Evolutionary conservation across 2,888 invertebrate species (phyloP).

Genomic region (Pheosia gnoma): DNA sequence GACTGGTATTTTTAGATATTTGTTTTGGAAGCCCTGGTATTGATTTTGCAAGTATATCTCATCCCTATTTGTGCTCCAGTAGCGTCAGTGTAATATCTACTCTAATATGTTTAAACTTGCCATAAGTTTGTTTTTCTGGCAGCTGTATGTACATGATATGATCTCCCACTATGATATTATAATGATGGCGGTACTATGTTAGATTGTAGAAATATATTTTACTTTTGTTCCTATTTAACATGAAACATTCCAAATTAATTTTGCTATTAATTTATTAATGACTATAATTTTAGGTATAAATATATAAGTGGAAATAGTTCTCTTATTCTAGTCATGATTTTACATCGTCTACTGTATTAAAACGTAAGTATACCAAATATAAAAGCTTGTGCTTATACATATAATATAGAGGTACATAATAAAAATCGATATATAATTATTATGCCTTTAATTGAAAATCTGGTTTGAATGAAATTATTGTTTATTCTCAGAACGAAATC

Average conservation of each 20-base stretch:
- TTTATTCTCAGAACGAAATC: constrained; percentile 29
- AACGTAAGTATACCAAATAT: constrained; percentile 22
- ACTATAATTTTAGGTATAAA: constrained; percentile 10
- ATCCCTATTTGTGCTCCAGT: too few relatives aligned
- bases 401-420: constrained; percentile 20
- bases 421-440: constrained; percentile 32
- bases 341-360: constrained; percentile 8
- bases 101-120: too few relatives aligned
- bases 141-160: constrained; percentile 15
- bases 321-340: constrained; percentile 43
- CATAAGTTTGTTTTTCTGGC: neutral
- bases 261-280: constrained; percentile 14
- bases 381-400: constrained; percentile 34
- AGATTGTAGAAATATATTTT: neutral
- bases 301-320: constrained; percentile 22
- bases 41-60: too few relatives aligned
- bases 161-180: constrained; percentile 16
- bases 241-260: constrained; percentile 20
- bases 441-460: constrained; percentile 33
- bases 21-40: too few relatives aligned
- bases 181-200: too few relatives aligned
- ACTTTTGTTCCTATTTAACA: constrained; percentile 19
- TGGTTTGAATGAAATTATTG: constrained; percentile 18
- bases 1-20: too few relatives aligned
- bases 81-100: too few relatives aligned